Percentiles rank a stretch among this genome's conserved stretches.
phyloP scores from a whole-genome alignment of 2,888 invertebrate genomes.

The Meandrusa payeni region DNA sequence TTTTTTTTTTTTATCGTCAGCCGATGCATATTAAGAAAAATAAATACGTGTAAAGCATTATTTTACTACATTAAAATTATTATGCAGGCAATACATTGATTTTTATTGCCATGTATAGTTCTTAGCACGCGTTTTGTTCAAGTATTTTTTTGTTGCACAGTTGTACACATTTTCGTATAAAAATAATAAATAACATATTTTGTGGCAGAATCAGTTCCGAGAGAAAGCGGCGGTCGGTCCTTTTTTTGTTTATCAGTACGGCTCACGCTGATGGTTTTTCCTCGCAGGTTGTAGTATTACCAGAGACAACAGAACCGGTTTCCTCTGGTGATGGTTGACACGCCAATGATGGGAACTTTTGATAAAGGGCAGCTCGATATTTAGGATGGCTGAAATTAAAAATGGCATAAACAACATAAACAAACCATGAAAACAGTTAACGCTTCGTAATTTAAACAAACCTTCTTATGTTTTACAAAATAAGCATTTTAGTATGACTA shows the following conservation, averaged over 20 bases:
- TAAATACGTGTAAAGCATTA: slow-evolving; percentile 77
- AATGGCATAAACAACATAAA: not conserved
- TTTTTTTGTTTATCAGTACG: slow-evolving; percentile 16
- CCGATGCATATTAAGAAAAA: slow-evolving; percentile 55
- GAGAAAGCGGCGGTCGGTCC: slow-evolving; percentile 31
- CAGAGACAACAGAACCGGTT: slow-evolving; percentile 84
- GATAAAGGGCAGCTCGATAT: slow-evolving; percentile 87
- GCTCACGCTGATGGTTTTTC: slow-evolving; percentile 84
- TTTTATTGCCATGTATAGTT: slow-evolving; percentile 53
- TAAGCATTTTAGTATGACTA: too few species aligned
- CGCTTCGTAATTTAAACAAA: too few species aligned
- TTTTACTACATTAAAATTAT: slow-evolving; percentile 71
- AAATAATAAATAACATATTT: slow-evolving; percentile 71
- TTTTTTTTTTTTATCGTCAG: slow-evolving; percentile 59
- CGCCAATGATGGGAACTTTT: slow-evolving; percentile 88
- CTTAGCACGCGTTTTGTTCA: slow-evolving; percentile 61
- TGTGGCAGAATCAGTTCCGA: slow-evolving; percentile 61
- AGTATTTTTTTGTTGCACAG: slow-evolving; percentile 73
- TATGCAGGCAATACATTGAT: slow-evolving; percentile 47
- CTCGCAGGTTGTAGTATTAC: slow-evolving; percentile 84
- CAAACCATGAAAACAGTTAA: slow-evolving; percentile 7
- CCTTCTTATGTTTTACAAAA: too few species aligned
- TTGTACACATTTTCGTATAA: slow-evolving; percentile 63
- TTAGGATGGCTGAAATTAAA: slow-evolving; percentile 85
- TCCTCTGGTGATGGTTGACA: slow-evolving; percentile 83